Evolutionary conservation across 2,888 invertebrate genomes (phyloP), one percentile per base, ranked within the genome.

Genomic region (Bedellia somnulentella): DNA sequence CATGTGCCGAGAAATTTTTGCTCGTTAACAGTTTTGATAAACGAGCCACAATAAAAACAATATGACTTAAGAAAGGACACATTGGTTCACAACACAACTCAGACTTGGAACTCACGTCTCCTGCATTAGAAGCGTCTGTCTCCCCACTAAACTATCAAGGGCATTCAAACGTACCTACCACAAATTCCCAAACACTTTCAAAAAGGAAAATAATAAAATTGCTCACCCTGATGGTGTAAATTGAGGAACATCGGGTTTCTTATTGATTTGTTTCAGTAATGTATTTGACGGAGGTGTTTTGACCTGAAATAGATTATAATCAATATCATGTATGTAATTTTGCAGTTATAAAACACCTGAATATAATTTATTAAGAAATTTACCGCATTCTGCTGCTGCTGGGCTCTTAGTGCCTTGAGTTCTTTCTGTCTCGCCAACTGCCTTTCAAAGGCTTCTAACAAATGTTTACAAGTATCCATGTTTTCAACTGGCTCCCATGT

Each of bases 401-500:
- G 71, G 6, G 73, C 76, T 14, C 75, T 48, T 10, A 79, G 52
- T 3, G 83, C 83, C 40, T 85, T 82, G n/a, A 82, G 70, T 40
- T 86, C 85, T 48, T 88, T 89, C 51, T 87, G 85, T 3, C 85
- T 79, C 1, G 87, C 87, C 27, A 89, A 66, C 47, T 87, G 86
- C 43, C 83, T 84, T 53, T 92, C 90, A 46, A 90, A 92, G 26
- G 87, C 87, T 36, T 89, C 89, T 30, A 91, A 59, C 33, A 90
- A 66, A 45, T 83, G 81, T 48, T 87, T 86, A 47, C 90, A 91
- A 2, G 85, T 83, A 35, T 84, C 82, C 50, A 91, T 80, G 51
- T 88, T 85, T 31, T 84, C 81, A 15, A 85, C 80, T 1, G 89
- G 87, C 54, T 92, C 91, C 91, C 91, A 92, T 4, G 90, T 89